phyloP scores from a whole-genome alignment of 2,113 vertebrate genomes.

The Passer domesticus region DNA sequence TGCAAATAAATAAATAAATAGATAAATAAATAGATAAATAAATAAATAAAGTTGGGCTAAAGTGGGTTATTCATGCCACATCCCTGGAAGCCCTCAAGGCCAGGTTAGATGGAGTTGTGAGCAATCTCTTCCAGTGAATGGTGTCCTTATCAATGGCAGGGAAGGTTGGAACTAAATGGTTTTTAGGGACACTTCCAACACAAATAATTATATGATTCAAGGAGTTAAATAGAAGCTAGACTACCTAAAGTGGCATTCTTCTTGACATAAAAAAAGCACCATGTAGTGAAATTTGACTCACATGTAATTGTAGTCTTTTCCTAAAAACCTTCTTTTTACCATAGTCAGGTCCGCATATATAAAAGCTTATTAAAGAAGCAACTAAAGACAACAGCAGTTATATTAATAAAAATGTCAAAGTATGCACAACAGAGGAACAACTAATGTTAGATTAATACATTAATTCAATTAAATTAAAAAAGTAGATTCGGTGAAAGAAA shows the following conservation, averaged over 20 bases:
- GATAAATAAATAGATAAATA: accelerated
- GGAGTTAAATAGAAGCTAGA: not conserved
- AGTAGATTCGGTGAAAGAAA: not conserved
- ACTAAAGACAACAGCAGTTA: not conserved
- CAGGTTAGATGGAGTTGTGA: not conserved
- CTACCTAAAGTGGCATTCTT: not conserved
- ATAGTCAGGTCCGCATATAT: not conserved
- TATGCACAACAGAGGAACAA: not conserved
- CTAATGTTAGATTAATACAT: not conserved
- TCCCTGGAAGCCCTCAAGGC: not conserved
- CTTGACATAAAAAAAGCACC: not conserved
- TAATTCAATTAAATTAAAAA: not conserved
- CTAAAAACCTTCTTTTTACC: not conserved
- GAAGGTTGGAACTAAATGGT: not conserved
- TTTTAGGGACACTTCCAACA: not conserved
- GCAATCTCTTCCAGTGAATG: not conserved
- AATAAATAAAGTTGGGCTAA: not conserved
- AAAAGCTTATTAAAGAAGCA: not conserved
- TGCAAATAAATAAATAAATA: not conserved
- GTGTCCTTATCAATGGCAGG: too few relatives aligned
- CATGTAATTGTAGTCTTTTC: not conserved
- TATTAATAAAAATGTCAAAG: not conserved
- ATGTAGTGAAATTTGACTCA: not conserved
- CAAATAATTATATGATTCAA: not conserved
- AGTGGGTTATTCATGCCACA: not conserved